phyloP scores from a whole-genome alignment of 1,140 invertebrate species.

The Drosophila suzukii region DNA sequence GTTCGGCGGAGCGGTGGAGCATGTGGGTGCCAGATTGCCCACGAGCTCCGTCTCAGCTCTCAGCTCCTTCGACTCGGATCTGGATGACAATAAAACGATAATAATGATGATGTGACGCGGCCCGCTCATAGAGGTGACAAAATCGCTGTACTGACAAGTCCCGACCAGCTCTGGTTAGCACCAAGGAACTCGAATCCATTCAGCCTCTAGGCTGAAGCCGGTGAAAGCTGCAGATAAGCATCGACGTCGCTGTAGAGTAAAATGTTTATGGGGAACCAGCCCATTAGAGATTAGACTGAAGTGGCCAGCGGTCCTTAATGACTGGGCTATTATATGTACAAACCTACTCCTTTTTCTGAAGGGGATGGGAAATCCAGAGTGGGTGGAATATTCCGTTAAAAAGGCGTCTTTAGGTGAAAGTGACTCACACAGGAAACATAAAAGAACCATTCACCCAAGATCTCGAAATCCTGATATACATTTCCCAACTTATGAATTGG shows the following conservation, averaged over 20 bases:
- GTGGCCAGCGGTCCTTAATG: constrained; percentile 34
- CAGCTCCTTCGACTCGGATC: constrained; percentile 34
- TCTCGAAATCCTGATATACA: no score
- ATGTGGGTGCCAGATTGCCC: constrained; percentile 79
- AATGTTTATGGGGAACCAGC: constrained; percentile 55
- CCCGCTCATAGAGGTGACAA: constrained; percentile 68
- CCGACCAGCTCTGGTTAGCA: constrained; percentile 13
- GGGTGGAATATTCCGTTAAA: not conserved
- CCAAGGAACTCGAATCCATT: constrained; percentile 3
- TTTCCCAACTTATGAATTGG: no score
- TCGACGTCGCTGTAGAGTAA: constrained; percentile 40
- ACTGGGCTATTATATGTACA: constrained; percentile 34
- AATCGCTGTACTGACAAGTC: constrained; percentile 64
- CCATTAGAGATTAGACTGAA: constrained; percentile 60
- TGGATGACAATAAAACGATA: constrained; percentile 70
- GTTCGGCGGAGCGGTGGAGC: constrained; percentile 32
- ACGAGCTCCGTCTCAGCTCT: constrained; percentile 41
- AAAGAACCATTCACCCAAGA: no score
- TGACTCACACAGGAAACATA: not conserved
- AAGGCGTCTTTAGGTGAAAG: not conserved
- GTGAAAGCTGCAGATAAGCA: constrained; percentile 35
- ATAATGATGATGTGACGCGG: constrained; percentile 64
- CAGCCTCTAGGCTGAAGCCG: not conserved
- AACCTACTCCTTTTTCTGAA: not conserved
- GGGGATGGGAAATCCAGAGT: no score